Base-by-base conservation (phyloP, 2,797 vertebrate genomes). In the Enteromius anoplus region DNA sequence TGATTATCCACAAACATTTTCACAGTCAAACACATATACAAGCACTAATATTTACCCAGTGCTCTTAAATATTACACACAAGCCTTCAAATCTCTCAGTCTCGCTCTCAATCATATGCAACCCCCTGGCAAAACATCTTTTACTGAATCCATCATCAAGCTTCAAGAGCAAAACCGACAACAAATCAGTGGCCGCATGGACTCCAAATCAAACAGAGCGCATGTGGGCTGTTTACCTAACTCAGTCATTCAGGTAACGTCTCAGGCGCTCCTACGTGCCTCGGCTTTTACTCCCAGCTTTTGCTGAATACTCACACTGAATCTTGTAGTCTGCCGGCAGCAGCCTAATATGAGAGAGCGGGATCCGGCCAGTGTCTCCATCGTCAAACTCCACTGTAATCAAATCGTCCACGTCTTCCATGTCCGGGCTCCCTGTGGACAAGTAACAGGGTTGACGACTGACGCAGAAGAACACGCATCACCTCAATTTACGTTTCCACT, bases 301-400 rank as follows among this genome's bases (percentile, higher is more conserved):
- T 62, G 26, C 68, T 8, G 17, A 65, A 80, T 69, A 93, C 97
- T 96, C 91, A 99, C 98, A 99, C 90, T 99, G 98, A 91, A 99
- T 99, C 94, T 99, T 98, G 91, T 99, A 99, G 93, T 99, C 97
- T 0, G 98, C 97, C 0, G 98, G 98, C 83, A 99, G 94, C 85
- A 99, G 95, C 37, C 98, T 94, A 87, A 99, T 99, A 91, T 99
- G 98, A 0, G 98, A 99, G 32, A 99, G 95, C 0, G 98, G 98
- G 78, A 99, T 99, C 80, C 97, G 95, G 12, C 98, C 98, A 0
- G 98, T 97, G 94, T 99, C 98, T 0, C 98, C 98, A 0, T 99
- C 98, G 1, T 99, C 98, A 26, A 99, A 99, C 91, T 99, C 98
- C 92, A 99, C 98, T 0, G 98, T 98, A 91, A 99, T 98, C 78